Conservation (phyloP, 2,113 vertebrate genomes). For the Pongo pygmaeus region DNA sequence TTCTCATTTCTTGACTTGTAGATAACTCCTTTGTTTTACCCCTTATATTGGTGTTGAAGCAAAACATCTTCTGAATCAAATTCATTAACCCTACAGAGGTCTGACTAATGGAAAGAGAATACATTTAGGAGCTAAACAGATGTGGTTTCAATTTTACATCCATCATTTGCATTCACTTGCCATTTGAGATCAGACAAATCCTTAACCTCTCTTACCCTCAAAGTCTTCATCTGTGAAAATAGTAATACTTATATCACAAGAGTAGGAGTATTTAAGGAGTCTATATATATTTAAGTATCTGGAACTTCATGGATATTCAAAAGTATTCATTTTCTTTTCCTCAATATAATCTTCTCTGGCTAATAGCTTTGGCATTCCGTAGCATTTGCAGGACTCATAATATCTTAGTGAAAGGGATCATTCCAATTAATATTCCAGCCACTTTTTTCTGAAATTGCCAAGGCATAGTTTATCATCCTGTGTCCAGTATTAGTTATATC, state of each 20-base stretch:
- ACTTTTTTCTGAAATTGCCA: neutral
- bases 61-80: conserved; percentile 35
- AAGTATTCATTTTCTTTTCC: conserved; percentile 32
- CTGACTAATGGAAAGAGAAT: neutral
- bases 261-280: conserved; percentile 8
- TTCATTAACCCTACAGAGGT: neutral
- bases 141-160: neutral
- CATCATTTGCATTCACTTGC: neutral
- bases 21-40: neutral
- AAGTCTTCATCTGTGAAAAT: conserved; percentile 18
- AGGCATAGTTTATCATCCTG: neutral
- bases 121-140: neutral
- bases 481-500: neutral
- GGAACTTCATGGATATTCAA: conserved; percentile 23
- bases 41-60: neutral
- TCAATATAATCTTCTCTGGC: neutral
- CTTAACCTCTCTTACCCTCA: conserved; percentile 1
- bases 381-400: neutral
- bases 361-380: conserved; percentile 8
- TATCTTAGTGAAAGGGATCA: conserved; percentile 30
- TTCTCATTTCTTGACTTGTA: neutral
- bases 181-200: conserved; percentile 23
- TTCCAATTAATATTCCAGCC: neutral
- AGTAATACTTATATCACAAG: conserved; percentile 20
- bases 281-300: conserved; percentile 36